Evolutionary conservation across 2,888 invertebrate species (phyloP).

Genomic region (Calameuta idolon): DNA sequence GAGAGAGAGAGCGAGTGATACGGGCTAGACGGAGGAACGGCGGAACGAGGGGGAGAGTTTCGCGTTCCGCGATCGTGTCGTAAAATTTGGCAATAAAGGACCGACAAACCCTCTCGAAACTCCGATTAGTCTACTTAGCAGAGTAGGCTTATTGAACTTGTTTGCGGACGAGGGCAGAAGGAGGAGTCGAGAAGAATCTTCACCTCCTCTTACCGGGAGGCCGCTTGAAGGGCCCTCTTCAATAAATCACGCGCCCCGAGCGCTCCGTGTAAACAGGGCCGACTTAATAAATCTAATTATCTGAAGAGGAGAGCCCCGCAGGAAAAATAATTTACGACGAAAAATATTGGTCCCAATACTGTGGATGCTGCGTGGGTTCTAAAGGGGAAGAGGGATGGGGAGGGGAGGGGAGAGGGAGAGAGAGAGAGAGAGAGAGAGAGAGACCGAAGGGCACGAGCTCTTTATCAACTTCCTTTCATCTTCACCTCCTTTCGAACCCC

Average conservation of each 20-base stretch:
- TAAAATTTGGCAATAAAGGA: constrained; percentile 31
- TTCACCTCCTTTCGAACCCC: too few relatives aligned
- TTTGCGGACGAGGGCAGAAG: constrained; percentile 7
- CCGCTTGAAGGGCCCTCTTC: constrained; percentile 41
- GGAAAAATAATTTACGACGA: constrained; percentile 50
- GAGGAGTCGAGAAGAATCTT: constrained; percentile 15
- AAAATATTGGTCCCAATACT: constrained; percentile 39
- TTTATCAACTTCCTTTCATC: neutral
- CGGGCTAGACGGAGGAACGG: neutral
- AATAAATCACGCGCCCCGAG: constrained; percentile 50
- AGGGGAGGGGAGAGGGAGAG: neutral
- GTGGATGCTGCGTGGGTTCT: neutral
- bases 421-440: neutral
- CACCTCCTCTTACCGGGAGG: constrained; percentile 22
- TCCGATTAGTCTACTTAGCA: constrained; percentile 41
- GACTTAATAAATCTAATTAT: constrained; percentile 60
- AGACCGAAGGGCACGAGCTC: neutral
- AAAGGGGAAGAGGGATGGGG: neutral
- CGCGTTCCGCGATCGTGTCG: constrained; percentile 8
- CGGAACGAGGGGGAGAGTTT: neutral
- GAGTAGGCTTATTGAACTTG: constrained; percentile 43
- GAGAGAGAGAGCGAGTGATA: too few relatives aligned
- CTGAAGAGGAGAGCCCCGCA: constrained; percentile 32
- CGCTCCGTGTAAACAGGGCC: constrained; percentile 52
- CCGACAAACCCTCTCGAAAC: constrained; percentile 16